A percentile compares a stretch with the other conserved stretches of the same genome.
Evolutionary conservation across 2,113 vertebrate genomes (phyloP).

Genomic region (Pygoscelis adeliae): DNA sequence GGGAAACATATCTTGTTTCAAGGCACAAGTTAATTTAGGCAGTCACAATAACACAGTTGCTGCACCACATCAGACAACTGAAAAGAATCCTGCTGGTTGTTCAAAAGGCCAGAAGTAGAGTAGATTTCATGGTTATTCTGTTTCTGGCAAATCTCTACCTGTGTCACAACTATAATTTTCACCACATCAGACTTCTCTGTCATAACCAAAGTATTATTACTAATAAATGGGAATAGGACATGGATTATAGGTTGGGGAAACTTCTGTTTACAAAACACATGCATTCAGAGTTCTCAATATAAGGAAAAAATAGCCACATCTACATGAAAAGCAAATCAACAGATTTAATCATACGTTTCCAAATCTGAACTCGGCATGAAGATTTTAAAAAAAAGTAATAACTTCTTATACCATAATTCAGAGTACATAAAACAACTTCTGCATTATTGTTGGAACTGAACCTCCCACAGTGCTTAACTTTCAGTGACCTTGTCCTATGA

Average conservation of each 20-base stretch:
- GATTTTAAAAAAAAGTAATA: slow-evolving; percentile 4
- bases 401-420: slow-evolving; percentile 14
- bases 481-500: slow-evolving; percentile 40
- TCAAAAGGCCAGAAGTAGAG: slow-evolving; percentile 28
- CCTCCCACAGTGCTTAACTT: slow-evolving; percentile 63
- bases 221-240: slow-evolving; percentile 22
- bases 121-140: slow-evolving; percentile 25
- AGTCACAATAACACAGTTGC: slow-evolving; percentile 22
- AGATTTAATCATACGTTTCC: slow-evolving; percentile 68
- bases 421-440: slow-evolving; percentile 40
- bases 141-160: slow-evolving; percentile 53
- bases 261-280: slow-evolving; percentile 51
- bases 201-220: slow-evolving; percentile 45
- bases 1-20: slow-evolving; percentile 13
- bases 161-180: slow-evolving; percentile 28
- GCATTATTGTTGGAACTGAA: slow-evolving; percentile 56
- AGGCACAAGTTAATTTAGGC: slow-evolving; percentile 27
- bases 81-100: background rate
- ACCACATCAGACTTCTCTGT: slow-evolving; percentile 59
- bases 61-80: slow-evolving; percentile 39
- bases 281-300: slow-evolving; percentile 6
- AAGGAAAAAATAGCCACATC: slow-evolving; percentile 36
- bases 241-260: slow-evolving; percentile 50
- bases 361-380: background rate
- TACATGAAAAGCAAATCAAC: slow-evolving; percentile 12